A percentile compares a stretch with the other conserved stretches of the same genome.
Conservation (phyloP, 2,797 vertebrate genomes). For the Rhynchotus rufescens region DNA sequence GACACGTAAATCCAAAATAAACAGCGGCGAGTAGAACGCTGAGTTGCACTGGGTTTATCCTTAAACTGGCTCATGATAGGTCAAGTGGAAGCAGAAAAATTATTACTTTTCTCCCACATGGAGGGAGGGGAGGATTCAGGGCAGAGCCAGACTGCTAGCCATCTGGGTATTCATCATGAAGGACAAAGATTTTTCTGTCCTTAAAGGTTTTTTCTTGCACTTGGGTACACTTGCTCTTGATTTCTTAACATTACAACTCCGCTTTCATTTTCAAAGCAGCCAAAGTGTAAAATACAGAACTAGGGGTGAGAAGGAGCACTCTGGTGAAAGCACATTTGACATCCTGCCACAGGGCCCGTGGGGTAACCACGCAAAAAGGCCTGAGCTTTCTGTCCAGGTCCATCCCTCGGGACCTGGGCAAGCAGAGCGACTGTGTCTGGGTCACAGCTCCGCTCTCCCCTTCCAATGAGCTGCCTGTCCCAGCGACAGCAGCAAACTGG, state of each 20-base stretch:
- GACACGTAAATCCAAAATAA: neutral
- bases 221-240: neutral
- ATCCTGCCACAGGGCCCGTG: neutral
- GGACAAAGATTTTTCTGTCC: neutral
- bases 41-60: rapidly evolving
- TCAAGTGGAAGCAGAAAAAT: neutral
- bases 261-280: no score
- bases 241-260: neutral
- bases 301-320: neutral
- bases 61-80: neutral
- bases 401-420: neutral
- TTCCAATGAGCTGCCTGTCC: neutral
- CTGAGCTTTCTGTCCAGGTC: neutral
- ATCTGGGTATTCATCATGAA: neutral
- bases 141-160: neutral
- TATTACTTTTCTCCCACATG: neutral
- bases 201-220: neutral
- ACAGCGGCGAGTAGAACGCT: rapidly evolving
- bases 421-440: rapidly evolving
- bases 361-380: rapidly evolving
- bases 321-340: neutral
- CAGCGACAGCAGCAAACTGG: no score
- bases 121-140: neutral
- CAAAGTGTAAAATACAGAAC: neutral
- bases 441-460: neutral